Evolutionary conservation across 2,888 invertebrate genomes (phyloP).

Genomic region (Lomographa bimaculata): DNA sequence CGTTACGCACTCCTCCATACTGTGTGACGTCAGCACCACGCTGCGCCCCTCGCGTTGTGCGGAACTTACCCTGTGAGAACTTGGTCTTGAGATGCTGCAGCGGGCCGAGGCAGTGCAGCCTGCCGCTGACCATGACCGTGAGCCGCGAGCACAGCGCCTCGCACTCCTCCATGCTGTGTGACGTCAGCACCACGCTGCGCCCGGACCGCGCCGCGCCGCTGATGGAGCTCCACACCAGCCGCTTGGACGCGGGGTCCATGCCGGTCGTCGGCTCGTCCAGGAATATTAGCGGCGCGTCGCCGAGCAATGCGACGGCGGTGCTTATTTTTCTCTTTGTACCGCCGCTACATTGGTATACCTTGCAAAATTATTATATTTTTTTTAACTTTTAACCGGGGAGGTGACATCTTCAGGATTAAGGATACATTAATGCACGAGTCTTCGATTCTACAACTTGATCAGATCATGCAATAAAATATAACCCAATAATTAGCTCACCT

Average conservation of each 20-base stretch:
- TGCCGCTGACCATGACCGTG: constrained; percentile 91
- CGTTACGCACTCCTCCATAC: constrained; percentile 90
- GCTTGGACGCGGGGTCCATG: constrained; percentile 92
- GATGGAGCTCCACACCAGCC: constrained; percentile 91
- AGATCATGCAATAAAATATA: too few species aligned
- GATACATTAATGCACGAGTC: too few species aligned
- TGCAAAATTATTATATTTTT: too few species aligned
- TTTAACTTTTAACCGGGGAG: too few species aligned
- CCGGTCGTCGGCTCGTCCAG: constrained; percentile 88
- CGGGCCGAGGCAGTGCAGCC: constrained; percentile 88
- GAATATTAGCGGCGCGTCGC: constrained; percentile 87
- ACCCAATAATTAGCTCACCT: too few species aligned
- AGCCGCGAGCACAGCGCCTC: constrained; percentile 91
- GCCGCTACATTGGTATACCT: constrained; percentile 86
- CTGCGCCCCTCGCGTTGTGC: constrained; percentile 46
- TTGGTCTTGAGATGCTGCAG: constrained; percentile 85
- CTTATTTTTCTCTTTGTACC: constrained; percentile 91
- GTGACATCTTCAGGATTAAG: too few species aligned
- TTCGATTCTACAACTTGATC: too few species aligned
- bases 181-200: constrained; percentile 89
- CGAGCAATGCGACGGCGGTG: constrained; percentile 87
- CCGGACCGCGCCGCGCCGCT: constrained; percentile 80
- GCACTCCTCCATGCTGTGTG: constrained; percentile 90
- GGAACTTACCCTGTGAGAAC: constrained; percentile 84
- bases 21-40: constrained; percentile 78